Evolutionary conservation across 2,797 vertebrate genomes (phyloP).

Genomic region (Australoheros facetus): DNA sequence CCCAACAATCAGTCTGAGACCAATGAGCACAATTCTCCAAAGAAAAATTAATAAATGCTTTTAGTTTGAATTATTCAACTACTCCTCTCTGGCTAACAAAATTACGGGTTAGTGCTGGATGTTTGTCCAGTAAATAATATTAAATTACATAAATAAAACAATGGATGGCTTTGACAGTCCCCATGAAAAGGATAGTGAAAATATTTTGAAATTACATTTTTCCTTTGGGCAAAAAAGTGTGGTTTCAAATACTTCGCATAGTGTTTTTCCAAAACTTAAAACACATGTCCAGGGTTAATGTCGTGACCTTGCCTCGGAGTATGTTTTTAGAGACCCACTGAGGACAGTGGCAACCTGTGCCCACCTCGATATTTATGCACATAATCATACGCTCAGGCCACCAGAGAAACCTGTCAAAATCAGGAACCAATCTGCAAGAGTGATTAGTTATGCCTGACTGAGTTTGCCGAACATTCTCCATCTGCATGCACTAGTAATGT

Average conservation of each 20-base stretch:
- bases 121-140: constrained; percentile 15
- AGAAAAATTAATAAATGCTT: constrained; percentile 37
- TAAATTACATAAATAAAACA: constrained; percentile 19
- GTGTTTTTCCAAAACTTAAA: constrained; percentile 44
- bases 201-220: constrained; percentile 9
- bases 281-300: constrained; percentile 57
- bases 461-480: constrained; percentile 80
- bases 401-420: constrained; percentile 77
- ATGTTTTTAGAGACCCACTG: constrained; percentile 39
- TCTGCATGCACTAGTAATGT: constrained; percentile 79
- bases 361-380: constrained; percentile 77
- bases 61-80: constrained; percentile 19
- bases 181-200: not conserved
- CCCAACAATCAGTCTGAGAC: constrained; percentile 21
- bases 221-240: not conserved
- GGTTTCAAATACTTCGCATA: constrained; percentile 23
- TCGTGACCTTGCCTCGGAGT: constrained; percentile 60
- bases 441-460: constrained; percentile 85
- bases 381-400: constrained; percentile 76
- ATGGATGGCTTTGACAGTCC: constrained; percentile 3
- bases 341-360: constrained; percentile 72
- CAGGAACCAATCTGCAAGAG: constrained; percentile 76
- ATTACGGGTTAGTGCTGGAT: constrained; percentile 11
- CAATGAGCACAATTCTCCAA: constrained; percentile 37
- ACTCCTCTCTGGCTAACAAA: constrained; percentile 13